Conservation (phyloP, 2,888 invertebrate species). For the Chaetogeoica ovagalla region DNA sequence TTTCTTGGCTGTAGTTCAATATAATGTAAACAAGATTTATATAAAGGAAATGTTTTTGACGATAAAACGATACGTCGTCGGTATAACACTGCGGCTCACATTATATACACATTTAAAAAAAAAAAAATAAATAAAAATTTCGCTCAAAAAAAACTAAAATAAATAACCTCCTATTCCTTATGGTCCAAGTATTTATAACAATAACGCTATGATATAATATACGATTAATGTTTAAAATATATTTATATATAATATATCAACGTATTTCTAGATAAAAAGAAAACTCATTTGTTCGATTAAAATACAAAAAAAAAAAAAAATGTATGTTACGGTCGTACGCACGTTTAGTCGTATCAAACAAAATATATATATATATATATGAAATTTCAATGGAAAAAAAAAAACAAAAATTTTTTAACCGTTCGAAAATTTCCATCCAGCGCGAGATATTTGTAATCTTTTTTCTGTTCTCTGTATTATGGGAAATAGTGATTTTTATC, state of each 20-base stretch:
- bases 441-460: too few species aligned
- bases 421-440: too few species aligned
- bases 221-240: neutral
- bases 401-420: too few species aligned
- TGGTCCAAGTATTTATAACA: slow-evolving; percentile 18
- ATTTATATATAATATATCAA: neutral
- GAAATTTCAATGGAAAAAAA: too few species aligned
- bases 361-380: too few species aligned
- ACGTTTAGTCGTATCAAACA: neutral
- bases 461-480: too few species aligned
- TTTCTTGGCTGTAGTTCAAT: slow-evolving; percentile 6
- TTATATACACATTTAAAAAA: neutral
- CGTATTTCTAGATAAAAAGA: neutral
- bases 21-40: slow-evolving; percentile 25
- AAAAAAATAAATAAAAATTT: neutral
- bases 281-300: too few species aligned
- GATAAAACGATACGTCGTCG: slow-evolving; percentile 17
- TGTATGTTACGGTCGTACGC: too few species aligned
- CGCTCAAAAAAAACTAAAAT: neutral
- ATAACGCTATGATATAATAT: neutral
- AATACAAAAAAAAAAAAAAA: too few species aligned
- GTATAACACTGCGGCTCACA: neutral
- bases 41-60: slow-evolving; percentile 21
- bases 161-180: neutral
- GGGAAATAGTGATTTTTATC: too few species aligned